phyloP scores from a whole-genome alignment of 2,797 vertebrate genomes.

The Synanceia verrucosa region DNA sequence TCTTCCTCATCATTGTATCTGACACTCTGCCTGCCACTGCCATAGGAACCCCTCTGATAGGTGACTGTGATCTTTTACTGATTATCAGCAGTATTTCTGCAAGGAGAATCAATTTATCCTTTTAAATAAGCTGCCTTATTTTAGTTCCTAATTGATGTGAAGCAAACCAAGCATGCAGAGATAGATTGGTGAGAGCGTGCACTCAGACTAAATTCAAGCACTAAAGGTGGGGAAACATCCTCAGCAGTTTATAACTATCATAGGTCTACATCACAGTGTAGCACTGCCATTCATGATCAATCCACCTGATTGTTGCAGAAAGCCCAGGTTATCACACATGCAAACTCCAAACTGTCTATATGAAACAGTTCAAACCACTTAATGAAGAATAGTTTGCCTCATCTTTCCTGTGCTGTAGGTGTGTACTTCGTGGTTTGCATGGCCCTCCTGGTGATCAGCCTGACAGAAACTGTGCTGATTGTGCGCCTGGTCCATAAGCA shows the following conservation, averaged over 20 bases:
- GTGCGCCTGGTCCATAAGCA: conserved; percentile 95
- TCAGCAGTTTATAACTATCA: neutral
- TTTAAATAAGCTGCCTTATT: neutral
- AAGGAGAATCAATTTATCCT: neutral
- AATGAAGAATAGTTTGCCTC: accelerated
- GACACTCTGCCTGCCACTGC: conserved; percentile 95
- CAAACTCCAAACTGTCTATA: neutral
- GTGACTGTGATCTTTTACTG: conserved; percentile 70
- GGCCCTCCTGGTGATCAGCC: conserved; percentile 95
- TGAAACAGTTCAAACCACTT: neutral
- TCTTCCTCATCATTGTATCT: conserved; percentile 98
- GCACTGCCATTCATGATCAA: neutral
- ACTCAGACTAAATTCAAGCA: neutral
- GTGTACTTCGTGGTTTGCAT: conserved; percentile 99
- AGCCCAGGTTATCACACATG: neutral
- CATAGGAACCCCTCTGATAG: conserved; percentile 94
- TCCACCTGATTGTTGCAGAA: neutral
- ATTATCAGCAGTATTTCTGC: neutral
- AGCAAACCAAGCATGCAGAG: neutral
- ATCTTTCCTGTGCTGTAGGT: conserved; percentile 72
- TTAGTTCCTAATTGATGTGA: neutral
- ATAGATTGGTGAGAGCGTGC: neutral
- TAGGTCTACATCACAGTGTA: neutral
- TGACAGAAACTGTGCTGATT: conserved; percentile 94
- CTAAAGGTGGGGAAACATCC: neutral